Base-by-base conservation (phyloP, 2,888 invertebrate genomes). In the Cryptocephalus moraei region DNA sequence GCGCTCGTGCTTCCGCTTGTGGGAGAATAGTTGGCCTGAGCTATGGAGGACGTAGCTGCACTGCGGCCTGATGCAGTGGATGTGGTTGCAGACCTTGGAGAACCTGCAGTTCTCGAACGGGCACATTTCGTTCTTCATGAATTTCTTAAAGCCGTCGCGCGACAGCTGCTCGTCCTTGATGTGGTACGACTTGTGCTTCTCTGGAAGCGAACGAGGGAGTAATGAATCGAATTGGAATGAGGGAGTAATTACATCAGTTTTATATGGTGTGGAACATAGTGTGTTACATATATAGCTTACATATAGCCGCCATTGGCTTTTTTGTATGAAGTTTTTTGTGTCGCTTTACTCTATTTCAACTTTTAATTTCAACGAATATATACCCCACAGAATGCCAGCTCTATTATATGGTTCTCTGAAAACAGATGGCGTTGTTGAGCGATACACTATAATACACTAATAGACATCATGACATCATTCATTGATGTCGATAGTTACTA, bases 151-250 rank as follows among this genome's bases (percentile, higher is more conserved):
- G 12, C 96, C 96, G 67, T 97, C 96, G 53, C 91, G 82, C 38
- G 90, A 87, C 41, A 97, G 75, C 55, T 95, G 92, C 66, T 94
- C 93, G 73, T 97, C 96, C 72, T 95, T 95, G 65, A 95, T 89
- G 72, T 97, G 97, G 68, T 96, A 96, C 2, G 93, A 88, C 72
- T 96, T 97, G 77, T 97, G 97, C 74, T 97, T 97, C 73, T 97
- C 96, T 95, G 76, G 12, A 73, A 73, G 49, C 39, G 45, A 45
- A 48, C 49, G 46, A 51, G 49, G 33, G 38, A 44, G 48, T 39
- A 36, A 31, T 6, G 36, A 11, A 4, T 2, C 12, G 3, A 2
- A 4, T 36, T 4, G n/a, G 11, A 22, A 22, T 4, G 6, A 22
- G 22, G 22, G 22, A 4, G 22, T 6, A 22, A 41, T 36, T 22